Evolutionary conservation across 2,888 invertebrate genomes (phyloP), one percentile per base, ranked within the genome.

Genomic region (Agrotis puta): DNA sequence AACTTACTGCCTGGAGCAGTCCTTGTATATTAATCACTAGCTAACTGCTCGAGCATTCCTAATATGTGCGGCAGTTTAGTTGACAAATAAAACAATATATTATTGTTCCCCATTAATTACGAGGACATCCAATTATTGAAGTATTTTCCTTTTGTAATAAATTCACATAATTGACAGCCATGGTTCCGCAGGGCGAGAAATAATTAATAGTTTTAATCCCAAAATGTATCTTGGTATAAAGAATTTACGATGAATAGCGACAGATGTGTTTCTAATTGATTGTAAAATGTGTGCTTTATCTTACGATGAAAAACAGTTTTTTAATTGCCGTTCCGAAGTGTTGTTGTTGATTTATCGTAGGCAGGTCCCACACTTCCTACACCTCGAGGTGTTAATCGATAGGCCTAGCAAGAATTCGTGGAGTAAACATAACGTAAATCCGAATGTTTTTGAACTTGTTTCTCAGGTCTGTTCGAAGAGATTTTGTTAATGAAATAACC

Each of bases 101-200:
- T 63, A 71, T 67, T 57, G 53, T 64, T 11, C 2, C 18, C 66
- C 54, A 76, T 78, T 72, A 66, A 72, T 79, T 74, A 77, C 66
- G 83, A 81, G 81, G 77, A 83, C 81, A 83, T 83, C 77, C 85
- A 85, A 86, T 88, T 86, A 88, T 84, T 84, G 77, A 74, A 79
- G 59, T 82, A 84, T 85, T 88, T 84, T 80, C 67, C 56, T 54
- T 16, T 65, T 68, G 64, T 84, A 79, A 87, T 89, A 88, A 89
- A 90, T 90, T 79, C 77, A 67, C 81, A 69, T 87, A 87, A 87
- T 88, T 86, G 88, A 88, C 88, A 85, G 78, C 74, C 68, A 56
- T 67, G 68, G 79, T 83, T 71, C 80, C 83, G 67, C 61, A 80
- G 80, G 83, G 86, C 83, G 82, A 81, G 77, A 78, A 75, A 82